Base-by-base conservation (phyloP, 2,113 vertebrate genomes). In the Leucopternis melanops region DNA sequence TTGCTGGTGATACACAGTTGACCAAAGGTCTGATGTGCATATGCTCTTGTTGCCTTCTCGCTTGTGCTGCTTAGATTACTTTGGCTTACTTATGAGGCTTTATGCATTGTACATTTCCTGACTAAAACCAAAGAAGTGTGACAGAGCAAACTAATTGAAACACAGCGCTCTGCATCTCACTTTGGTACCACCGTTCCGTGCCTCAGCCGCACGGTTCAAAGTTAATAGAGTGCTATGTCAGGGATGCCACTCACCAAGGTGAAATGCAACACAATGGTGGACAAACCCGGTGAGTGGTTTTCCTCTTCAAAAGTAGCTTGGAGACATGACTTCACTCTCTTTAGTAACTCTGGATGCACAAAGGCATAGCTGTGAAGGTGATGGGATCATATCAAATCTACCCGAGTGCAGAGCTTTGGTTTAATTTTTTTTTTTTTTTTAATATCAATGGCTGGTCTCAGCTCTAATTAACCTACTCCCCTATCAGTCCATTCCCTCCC, bases 381-480 rank as follows among this genome's bases (percentile, higher is more conserved):
- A 93, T 32, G 63, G 81, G 89, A 93, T 96, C 90, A 63, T 72
- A 88, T 50, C 47, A 50, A 75, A 91, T 61, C 71, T 91, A 91
- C 65, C 29, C 22, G 0, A 94, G 83, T 89, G 92, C 75, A 72
- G 81, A 91, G 93, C 86, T 88, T 94, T 91, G 84, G 70, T 96
- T 96, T 96, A 95, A 85, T 95, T 74, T 86, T 89, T 58, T 84
- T 73, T 59, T 59, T 94, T 92, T 69, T 50, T 52, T 55, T 52
- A 52, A 58, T 95, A 92, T 85, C 91, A 95, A 52, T 94, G 81
- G 42, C 81, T 91, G 90, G 97, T 98, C 97, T 98, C 98, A 98
- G 97, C 98, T 98, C 98, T 99, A 98, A 99, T 99, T 99, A 99
- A 99, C 98, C 98, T 98, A 96, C 95, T 97, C 97, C 97, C 97